phyloP scores from a whole-genome alignment of 2,888 invertebrate species.

The Drosophila meridiana region DNA sequence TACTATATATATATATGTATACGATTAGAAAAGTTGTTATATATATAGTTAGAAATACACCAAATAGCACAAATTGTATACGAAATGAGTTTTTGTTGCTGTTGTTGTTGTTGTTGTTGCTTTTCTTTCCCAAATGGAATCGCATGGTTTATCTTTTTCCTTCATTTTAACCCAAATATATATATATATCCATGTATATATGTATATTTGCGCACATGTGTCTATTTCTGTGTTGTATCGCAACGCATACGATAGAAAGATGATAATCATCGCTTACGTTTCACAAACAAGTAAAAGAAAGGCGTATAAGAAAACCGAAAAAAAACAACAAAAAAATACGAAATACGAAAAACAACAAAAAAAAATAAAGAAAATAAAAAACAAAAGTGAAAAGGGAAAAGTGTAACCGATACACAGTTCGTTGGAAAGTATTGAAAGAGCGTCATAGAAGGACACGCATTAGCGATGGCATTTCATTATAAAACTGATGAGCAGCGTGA shows the following conservation, averaged over 20 bases:
- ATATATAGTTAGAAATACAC: constrained; percentile 21
- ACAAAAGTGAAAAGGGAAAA: constrained; percentile 8
- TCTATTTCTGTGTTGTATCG: constrained; percentile 29
- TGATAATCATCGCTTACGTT: constrained; percentile 59
- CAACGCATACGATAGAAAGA: constrained; percentile 39
- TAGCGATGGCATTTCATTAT: constrained; percentile 60
- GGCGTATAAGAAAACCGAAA: neutral
- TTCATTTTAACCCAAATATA: constrained; percentile 11
- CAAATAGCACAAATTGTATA: constrained; percentile 31
- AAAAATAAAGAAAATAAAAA: neutral
- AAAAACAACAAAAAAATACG: neutral
- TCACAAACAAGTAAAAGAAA: constrained; percentile 27
- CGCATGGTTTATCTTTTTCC: constrained; percentile 5
- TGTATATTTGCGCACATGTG: constrained; percentile 28
- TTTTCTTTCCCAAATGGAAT: constrained; percentile 5
- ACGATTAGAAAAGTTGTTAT: constrained; percentile 9
- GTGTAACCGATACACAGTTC: constrained; percentile 54
- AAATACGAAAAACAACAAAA: neutral
- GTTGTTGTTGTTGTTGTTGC: constrained; percentile 4
- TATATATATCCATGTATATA: neutral
- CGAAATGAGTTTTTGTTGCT: constrained; percentile 30
- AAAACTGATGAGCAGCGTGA: constrained; percentile 31
- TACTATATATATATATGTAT: neutral
- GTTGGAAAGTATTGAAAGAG: constrained; percentile 58
- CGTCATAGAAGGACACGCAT: constrained; percentile 61